A percentile compares a stretch with the other conserved stretches of the same genome.
These are phyloP conservation scores for Forbesichthys agassizii DNA, from an alignment of 2,113 vertebrate genomes.

Conservation along the genomic window DNA sequence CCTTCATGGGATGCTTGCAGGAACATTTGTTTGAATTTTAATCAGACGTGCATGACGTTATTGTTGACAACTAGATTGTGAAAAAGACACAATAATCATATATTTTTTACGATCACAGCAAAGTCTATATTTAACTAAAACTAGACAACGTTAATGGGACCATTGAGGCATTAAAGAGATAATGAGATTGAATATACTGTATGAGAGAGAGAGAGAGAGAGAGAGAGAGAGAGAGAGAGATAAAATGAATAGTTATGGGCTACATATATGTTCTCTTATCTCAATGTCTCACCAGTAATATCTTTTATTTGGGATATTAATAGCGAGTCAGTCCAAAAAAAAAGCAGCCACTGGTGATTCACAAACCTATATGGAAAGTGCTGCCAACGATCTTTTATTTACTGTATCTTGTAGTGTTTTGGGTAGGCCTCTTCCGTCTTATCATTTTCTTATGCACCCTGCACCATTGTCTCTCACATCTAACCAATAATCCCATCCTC, in stretches of 20 bases:
- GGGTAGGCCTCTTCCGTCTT: constrained; percentile 12
- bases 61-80: too few relatives aligned
- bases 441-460: not conserved
- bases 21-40: too few relatives aligned
- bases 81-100: constrained; percentile 3
- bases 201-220: too few relatives aligned
- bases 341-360: constrained; percentile 16
- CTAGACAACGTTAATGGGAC: too few relatives aligned
- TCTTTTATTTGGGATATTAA: constrained; percentile 35
- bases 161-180: too few relatives aligned
- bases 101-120: too few relatives aligned
- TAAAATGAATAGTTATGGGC: not conserved
- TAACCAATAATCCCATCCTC: constrained; percentile 35
- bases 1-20: too few relatives aligned
- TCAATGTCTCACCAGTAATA: constrained; percentile 4
- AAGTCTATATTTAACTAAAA: too few relatives aligned
- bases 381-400: constrained; percentile 14
- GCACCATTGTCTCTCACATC: constrained; percentile 32
- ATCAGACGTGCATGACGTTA: too few relatives aligned
- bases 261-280: constrained; percentile 6
- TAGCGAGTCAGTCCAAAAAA: constrained; percentile 34
- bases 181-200: too few relatives aligned
- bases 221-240: not conserved
- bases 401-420: constrained; percentile 45
- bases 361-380: constrained; percentile 23